Evolutionary conservation across 2,888 invertebrate species (phyloP).

Genomic region (Eulithis testata): DNA sequence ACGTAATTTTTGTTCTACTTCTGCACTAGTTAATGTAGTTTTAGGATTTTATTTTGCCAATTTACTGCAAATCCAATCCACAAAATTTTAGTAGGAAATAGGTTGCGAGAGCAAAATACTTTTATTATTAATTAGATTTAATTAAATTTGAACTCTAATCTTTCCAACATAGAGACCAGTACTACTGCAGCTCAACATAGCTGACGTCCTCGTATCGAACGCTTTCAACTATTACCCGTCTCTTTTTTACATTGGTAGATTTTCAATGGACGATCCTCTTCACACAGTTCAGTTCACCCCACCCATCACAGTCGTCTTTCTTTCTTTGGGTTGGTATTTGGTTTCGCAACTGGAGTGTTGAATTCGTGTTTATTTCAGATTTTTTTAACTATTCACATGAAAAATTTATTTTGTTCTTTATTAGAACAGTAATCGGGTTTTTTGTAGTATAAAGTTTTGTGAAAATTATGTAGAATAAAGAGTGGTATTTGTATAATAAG

Average conservation of each 20-base stretch:
- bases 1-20: no score
- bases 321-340: slow-evolving; percentile 56
- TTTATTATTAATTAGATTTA: background rate
- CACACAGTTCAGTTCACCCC: slow-evolving; percentile 55
- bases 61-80: no score
- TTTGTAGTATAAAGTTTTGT: slow-evolving; percentile 9
- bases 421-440: background rate
- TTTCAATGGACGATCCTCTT: slow-evolving; percentile 37
- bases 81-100: no score
- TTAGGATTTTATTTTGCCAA: no score
- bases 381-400: background rate
- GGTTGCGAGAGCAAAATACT: background rate
- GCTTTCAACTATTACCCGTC: slow-evolving; percentile 57
- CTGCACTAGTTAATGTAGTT: no score
- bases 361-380: slow-evolving; percentile 37
- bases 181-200: slow-evolving; percentile 18
- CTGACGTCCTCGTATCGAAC: slow-evolving; percentile 53
- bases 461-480: slow-evolving; percentile 31
- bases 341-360: slow-evolving; percentile 57
- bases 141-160: slow-evolving; percentile 1
- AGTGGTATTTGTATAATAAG: slow-evolving; percentile 61
- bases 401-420: background rate
- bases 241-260: slow-evolving; percentile 47
- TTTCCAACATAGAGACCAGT: background rate
- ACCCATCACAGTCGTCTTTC: slow-evolving; percentile 56